Evolutionary conservation across 2,888 invertebrate species (phyloP), one percentile per base, ranked within the genome.

Genomic region (Synergus japonicus): DNA sequence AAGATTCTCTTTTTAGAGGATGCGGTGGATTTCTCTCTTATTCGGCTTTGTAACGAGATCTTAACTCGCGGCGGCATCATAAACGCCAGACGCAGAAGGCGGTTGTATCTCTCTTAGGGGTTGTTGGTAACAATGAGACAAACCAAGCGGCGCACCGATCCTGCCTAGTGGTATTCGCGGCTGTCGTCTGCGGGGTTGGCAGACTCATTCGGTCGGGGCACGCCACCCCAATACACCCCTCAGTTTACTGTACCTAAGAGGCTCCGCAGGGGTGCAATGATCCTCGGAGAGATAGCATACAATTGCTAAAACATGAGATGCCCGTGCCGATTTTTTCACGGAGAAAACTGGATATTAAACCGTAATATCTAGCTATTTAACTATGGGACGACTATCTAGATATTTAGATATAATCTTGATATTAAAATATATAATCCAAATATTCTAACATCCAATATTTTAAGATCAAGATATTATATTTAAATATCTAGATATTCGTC

Each of bases 221-320:
- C 76, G 64, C 66, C 67, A 46, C 41, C 49, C 77, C 80, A 77
- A 78, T 79, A 83, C 78, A 78, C 79, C 82, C 76, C 49, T 79
- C 83, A 82, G 83, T 90, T 91, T 90, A 90, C 89, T 88, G 88
- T 88, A 90, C 88, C 87, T 89, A 89, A 90, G 90, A 90, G 90
- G 80, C 86, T 87, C 89, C 89, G 85, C 89, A 87, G 86, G 88
- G 88, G 89, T 89, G 88, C 88, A 89, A 88, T 90, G 89, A 89
- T 90, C 87, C 85, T 83, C 83, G 81, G 79, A 79, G 84, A 87
- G 88, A 90, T 89, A 88, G 86, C 86, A 86, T 87, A 89, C 87
- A 88, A 87, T 90, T 87, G 87, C 83, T 86, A 85, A 89, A 88
- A 87, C 86, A 86, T 84, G 86, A 86, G 85, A 84, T 82, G 81